These are phyloP conservation scores for Cyclura pinguis DNA, from an alignment of 2,797 vertebrate species.

Conservation along the genomic window DNA sequence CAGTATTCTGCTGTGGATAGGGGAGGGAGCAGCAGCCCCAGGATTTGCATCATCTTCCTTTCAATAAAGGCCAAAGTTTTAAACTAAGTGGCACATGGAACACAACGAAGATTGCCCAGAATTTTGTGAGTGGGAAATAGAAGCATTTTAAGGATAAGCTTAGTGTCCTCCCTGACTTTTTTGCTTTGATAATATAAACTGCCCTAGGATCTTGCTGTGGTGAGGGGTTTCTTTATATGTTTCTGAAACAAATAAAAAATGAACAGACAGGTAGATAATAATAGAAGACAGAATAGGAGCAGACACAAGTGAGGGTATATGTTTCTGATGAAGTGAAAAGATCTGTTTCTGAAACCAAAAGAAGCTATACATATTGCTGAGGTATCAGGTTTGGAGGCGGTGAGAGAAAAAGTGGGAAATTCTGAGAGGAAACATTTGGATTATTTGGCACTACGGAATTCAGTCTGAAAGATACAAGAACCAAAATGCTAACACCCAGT, in stretches of 20 bases:
- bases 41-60: not conserved
- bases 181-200: not conserved
- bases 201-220: not conserved
- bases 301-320: not conserved
- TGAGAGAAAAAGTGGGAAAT: not conserved
- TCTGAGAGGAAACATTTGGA: not conserved
- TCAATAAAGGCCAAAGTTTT: not conserved
- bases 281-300: not conserved
- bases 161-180: no score
- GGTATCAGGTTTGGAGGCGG: not conserved
- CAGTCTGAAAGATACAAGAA: not conserved
- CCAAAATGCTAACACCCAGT: not conserved
- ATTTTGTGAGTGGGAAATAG: accelerated
- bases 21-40: slow-evolving; percentile 43
- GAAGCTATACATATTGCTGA: not conserved
- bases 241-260: not conserved
- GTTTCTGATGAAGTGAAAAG: not conserved
- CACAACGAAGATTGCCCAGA: accelerated
- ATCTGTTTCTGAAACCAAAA: not conserved
- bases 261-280: not conserved
- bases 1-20: slow-evolving; percentile 62
- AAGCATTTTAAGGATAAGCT: not conserved
- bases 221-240: not conserved
- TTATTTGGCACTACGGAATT: not conserved
- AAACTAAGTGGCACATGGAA: not conserved